Evolutionary conservation across 1,140 invertebrate species (phyloP).

Genomic region (Drosophila burlai): DNA sequence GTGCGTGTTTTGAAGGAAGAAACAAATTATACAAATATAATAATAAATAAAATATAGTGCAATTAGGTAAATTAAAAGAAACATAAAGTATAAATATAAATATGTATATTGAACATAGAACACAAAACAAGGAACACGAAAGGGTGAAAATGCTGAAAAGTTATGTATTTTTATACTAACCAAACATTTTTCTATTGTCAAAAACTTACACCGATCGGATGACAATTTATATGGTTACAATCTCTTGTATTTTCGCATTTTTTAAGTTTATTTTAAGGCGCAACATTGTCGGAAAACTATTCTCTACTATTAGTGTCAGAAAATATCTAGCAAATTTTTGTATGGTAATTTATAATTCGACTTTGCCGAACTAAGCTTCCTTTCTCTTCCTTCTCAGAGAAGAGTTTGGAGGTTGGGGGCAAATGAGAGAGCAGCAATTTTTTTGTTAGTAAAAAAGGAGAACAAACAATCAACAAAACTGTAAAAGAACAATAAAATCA

Average conservation of each 20-base stretch:
- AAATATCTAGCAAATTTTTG: neutral
- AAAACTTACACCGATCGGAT: neutral
- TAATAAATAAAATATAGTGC: slow-evolving; percentile 45
- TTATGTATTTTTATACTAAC: neutral
- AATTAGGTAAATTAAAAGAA: slow-evolving; percentile 29
- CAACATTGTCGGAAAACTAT: neutral
- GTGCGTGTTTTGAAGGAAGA: slow-evolving; percentile 41
- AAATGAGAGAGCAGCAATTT: neutral
- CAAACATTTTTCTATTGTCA: neutral
- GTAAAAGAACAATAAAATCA: slow-evolving; percentile 8
- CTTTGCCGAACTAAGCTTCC: neutral
- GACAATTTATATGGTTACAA: neutral
- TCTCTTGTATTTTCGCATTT: neutral
- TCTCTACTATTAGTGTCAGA: neutral
- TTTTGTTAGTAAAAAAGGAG: slow-evolving; percentile 22
- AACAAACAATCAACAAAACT: slow-evolving; percentile 37
- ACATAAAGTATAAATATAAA: slow-evolving; percentile 32
- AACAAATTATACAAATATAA: slow-evolving; percentile 64
- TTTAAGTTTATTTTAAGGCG: neutral
- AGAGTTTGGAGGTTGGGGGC: neutral
- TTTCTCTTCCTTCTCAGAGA: neutral
- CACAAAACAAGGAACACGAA: slow-evolving; percentile 37
- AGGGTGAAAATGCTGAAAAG: neutral
- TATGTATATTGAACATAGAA: slow-evolving; percentile 33
- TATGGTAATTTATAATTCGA: neutral